Conservation (phyloP, 2,888 invertebrate genomes). For the Acanthosepion pharaonis region DNA sequence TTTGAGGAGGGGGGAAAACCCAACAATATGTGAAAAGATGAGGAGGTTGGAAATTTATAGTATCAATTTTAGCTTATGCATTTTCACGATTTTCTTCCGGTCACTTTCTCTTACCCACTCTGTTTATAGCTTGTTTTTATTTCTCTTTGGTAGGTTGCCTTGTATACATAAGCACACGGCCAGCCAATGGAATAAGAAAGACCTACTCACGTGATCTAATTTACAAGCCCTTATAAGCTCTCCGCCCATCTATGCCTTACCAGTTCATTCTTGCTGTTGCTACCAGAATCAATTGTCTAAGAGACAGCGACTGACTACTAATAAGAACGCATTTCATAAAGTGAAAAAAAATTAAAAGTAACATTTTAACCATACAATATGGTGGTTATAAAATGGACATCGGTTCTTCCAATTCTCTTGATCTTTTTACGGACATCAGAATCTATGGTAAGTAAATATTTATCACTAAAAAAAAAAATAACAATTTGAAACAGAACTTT, state of each 20-base stretch:
- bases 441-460: not conserved
- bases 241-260: not conserved
- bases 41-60: not conserved
- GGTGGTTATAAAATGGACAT: not conserved
- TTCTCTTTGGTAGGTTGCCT: not conserved
- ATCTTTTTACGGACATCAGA: not conserved
- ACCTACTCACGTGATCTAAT: not conserved
- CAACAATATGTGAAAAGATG: not conserved
- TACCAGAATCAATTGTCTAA: not conserved
- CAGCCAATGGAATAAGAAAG: not conserved
- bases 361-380: not conserved
- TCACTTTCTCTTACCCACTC: conserved; percentile 12
- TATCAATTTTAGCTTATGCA: not conserved
- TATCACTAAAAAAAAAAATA: not conserved
- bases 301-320: conserved; percentile 25
- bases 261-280: not conserved
- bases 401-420: not conserved
- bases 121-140: not conserved
- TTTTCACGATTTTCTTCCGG: not conserved
- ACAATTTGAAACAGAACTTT: too few relatives aligned
- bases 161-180: not conserved
- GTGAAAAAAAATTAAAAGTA: too few relatives aligned
- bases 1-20: not conserved
- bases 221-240: conserved; percentile 6
- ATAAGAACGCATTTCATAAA: not conserved